Conservation (phyloP, 37 sponge, comb jelly and placozoan species). For the Aplysina aerophoba region DNA sequence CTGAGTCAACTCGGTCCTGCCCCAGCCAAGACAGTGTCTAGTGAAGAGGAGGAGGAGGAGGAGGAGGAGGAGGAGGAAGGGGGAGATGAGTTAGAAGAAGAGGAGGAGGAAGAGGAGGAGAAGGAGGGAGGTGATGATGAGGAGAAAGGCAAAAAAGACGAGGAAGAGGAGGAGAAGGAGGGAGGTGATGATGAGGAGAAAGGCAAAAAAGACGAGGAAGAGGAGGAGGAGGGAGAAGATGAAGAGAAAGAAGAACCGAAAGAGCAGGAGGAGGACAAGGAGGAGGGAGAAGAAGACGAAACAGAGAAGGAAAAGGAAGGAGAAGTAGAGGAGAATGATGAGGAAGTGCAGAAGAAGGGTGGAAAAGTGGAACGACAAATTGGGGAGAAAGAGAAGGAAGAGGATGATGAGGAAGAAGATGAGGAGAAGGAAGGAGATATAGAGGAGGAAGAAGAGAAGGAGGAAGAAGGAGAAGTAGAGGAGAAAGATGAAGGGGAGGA, state of each 20-base stretch:
- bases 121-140: conserved; percentile 51
- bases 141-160: background rate
- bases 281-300: background rate
- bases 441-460: background rate
- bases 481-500: too few species aligned
- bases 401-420: conserved; percentile 1
- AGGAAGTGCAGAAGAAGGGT: conserved; percentile 46
- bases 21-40: conserved; percentile 5
- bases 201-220: conserved; percentile 29
- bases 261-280: background rate
- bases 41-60: conserved; percentile 31
- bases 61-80: conserved; percentile 46
- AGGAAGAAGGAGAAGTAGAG: too few species aligned
- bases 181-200: conserved; percentile 47
- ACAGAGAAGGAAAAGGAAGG: background rate
- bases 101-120: conserved; percentile 49
- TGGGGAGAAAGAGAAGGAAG: conserved; percentile 30
- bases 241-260: conserved; percentile 1
- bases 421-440: conserved; percentile 5
- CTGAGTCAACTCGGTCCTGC: conserved; percentile 50
- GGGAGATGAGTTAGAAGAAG: conserved; percentile 24
- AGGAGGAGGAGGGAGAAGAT: background rate
- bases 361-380: conserved; percentile 30
- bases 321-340: background rate
- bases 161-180: conserved; percentile 39